phyloP scores from a whole-genome alignment of 2,797 vertebrate genomes.

The Sphenodon punctatus region DNA sequence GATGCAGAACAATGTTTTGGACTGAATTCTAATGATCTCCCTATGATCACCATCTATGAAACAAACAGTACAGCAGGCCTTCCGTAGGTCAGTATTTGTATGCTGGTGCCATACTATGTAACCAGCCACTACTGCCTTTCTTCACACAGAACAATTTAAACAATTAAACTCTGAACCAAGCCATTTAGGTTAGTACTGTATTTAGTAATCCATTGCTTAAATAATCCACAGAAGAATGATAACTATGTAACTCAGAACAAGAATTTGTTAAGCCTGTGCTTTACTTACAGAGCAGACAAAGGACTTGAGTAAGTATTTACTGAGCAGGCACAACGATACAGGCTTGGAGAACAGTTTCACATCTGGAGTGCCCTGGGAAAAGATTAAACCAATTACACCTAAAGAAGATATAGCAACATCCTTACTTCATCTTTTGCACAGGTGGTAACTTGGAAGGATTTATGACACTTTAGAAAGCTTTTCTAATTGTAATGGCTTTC shows the following conservation, averaged over 20 bases:
- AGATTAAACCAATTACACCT: neutral
- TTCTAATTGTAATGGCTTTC: neutral
- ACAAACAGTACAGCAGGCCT: neutral
- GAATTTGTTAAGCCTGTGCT: neutral
- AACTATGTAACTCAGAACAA: neutral
- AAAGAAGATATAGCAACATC: neutral
- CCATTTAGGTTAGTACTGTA: neutral
- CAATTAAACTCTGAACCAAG: too few relatives aligned
- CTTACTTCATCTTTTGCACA: too few relatives aligned
- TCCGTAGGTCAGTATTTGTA: neutral
- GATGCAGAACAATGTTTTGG: neutral
- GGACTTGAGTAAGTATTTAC: constrained; percentile 92
- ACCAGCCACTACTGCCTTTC: too few relatives aligned
- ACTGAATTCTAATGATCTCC: neutral
- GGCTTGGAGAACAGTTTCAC: constrained; percentile 93
- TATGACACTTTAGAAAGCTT: too few relatives aligned
- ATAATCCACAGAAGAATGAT: neutral
- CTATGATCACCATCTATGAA: neutral
- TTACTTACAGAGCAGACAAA: constrained; percentile 91
- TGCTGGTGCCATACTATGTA: neutral
- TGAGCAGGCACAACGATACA: constrained; percentile 88
- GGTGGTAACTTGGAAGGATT: too few relatives aligned
- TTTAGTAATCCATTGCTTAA: neutral
- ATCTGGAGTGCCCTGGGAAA: constrained; percentile 89
- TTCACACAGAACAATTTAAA: too few relatives aligned